A percentile compares a stretch with the other conserved stretches of the same genome.
These are phyloP conservation scores for Pseudanteris insignis DNA, from an alignment of 2,888 invertebrate species.

Conservation along the genomic window DNA sequence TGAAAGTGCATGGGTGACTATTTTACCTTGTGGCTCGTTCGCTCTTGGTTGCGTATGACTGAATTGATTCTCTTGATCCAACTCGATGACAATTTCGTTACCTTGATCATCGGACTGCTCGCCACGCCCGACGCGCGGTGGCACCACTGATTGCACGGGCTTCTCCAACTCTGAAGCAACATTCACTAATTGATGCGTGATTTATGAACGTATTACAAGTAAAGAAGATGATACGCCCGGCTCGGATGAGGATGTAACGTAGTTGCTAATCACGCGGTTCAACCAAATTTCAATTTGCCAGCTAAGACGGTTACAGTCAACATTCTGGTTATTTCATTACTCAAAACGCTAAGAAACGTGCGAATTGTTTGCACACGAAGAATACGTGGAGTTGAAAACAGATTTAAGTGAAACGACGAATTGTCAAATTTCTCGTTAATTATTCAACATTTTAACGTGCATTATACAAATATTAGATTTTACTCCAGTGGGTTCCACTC, in stretches of 20 bases:
- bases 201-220: slow-evolving; percentile 25
- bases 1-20: slow-evolving; percentile 26
- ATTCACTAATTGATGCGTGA: slow-evolving; percentile 56
- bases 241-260: slow-evolving; percentile 22
- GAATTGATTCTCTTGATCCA: slow-evolving; percentile 73
- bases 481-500: too few relatives aligned
- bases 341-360: too few relatives aligned
- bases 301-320: too few relatives aligned
- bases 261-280: too few relatives aligned
- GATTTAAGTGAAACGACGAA: too few relatives aligned
- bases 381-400: too few relatives aligned
- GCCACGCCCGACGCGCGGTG: slow-evolving; percentile 68
- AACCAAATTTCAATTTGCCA: too few relatives aligned
- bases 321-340: too few relatives aligned
- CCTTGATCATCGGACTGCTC: slow-evolving; percentile 71
- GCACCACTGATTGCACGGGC: slow-evolving; percentile 61
- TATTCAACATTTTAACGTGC: too few relatives aligned
- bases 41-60: slow-evolving; percentile 69
- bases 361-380: too few relatives aligned
- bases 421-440: too few relatives aligned
- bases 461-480: too few relatives aligned
- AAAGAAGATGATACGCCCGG: slow-evolving; percentile 18
- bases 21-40: slow-evolving; percentile 66
- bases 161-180: slow-evolving; percentile 65
- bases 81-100: slow-evolving; percentile 75